Conservation (phyloP, 2,113 vertebrate genomes). For the Oxyruncus cristatus region DNA sequence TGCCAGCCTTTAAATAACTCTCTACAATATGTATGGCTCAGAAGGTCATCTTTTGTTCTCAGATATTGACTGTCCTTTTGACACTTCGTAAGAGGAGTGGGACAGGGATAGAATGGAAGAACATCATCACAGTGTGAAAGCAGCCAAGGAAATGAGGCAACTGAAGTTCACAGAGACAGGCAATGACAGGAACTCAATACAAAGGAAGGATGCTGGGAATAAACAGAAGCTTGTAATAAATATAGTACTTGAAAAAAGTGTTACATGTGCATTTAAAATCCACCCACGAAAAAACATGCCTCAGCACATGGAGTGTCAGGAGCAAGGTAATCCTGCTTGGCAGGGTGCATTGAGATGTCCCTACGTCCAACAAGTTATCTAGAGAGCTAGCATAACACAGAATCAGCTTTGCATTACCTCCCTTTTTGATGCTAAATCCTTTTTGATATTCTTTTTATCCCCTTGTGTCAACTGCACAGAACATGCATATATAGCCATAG, state of each 20-base stretch:
- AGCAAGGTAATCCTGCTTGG: not conserved
- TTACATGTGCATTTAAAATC: not conserved
- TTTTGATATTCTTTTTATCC: not conserved
- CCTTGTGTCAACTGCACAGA: not conserved
- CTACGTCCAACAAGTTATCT: not conserved
- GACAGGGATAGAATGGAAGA: not conserved
- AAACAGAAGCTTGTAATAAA: slow-evolving; percentile 29
- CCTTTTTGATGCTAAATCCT: not conserved
- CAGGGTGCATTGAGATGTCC: not conserved
- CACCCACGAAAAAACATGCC: not conserved
- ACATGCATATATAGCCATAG: not conserved
- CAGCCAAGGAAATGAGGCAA: slow-evolving; percentile 41
- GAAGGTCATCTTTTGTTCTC: slow-evolving; percentile 21
- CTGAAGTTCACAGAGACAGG: not conserved
- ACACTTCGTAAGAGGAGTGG: not conserved
- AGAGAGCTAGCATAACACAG: not conserved
- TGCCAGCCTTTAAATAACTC: not conserved
- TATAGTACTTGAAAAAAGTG: not conserved
- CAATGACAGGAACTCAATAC: slow-evolving; percentile 10
- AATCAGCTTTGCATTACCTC: not conserved
- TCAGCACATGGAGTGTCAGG: not conserved
- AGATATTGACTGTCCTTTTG: not conserved
- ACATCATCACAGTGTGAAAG: not conserved
- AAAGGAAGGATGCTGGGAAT: slow-evolving; percentile 37
- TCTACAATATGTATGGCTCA: not conserved